Evolutionary conservation across 1,140 invertebrate genomes (phyloP), one percentile per base, ranked within the genome.

Genomic region (Epicauta chinensis): DNA sequence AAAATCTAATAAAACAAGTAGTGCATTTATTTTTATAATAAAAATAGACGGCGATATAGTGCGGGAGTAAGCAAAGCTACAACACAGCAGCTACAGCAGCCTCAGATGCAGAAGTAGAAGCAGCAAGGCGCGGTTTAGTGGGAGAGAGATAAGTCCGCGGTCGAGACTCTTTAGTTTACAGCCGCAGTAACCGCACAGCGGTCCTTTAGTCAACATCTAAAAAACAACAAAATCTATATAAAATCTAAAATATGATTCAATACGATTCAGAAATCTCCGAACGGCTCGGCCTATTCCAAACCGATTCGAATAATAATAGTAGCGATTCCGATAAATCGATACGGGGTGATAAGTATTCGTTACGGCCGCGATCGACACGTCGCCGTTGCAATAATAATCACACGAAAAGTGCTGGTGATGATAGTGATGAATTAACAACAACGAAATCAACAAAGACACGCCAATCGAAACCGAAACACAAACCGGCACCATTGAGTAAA

Each of bases 401-500:
- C 10, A 30, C 46, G 32, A 57, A 47, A 12, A 62, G 51, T n/a
- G 2, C 48, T 23, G 46, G 53, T 16, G 41, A 56, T 34, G 55
- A 59, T 42, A 42, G 52, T 17, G 53, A 60, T 34, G 60, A 60
- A 32, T 48, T 52, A 16, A 37, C 55, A 11, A 10, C 53, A 34
- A 39, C 31, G 3, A 58, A 32, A 32, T 31, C 11, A 1, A 38
- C 12, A 11, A 38, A 45, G 38, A 16, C 42, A 7, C 44, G 40
- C 15, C 38, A 44, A 13, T n/a, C 34, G 2, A 69, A 68, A 61
- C 51, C 80, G n/a, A 88, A 87, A 66, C 75, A 78, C 40, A 83
- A 84, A 68, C 81, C 89, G 3, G 81, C 89, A 36, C 90, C 91
- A 1, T 75, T 93, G 50, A 91, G 87, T 74, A 94, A 93, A 70